Evolutionary conservation across 2,888 invertebrate genomes (phyloP), one percentile per base, ranked within the genome.

Genomic region (Zaprionus lineosus): DNA sequence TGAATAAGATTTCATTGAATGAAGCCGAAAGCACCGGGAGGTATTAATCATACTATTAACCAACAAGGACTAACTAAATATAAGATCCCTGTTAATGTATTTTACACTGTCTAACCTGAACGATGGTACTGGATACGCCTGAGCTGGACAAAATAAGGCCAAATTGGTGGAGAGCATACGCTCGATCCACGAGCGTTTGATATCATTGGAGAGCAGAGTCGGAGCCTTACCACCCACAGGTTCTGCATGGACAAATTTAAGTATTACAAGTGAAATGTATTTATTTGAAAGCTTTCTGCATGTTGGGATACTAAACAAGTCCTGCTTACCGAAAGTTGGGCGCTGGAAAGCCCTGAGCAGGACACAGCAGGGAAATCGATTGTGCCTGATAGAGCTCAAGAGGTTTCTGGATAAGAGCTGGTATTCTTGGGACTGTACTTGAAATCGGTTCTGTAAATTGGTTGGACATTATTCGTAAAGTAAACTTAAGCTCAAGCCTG

Each of bases 281-380:
- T n/a, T n/a, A n/a, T n/a, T n/a, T n/a, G n/a, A n/a, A n/a, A n/a
- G n/a, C n/a, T n/a, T n/a, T 53, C 70, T 64, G 55, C 71, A 62
- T 71, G 61, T 41, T 48, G 55, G 40, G 21, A n/a, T n/a, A n/a
- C n/a, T n/a, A 14, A 15, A 0, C 6, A 1, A 7, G 0, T 64
- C 62, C 51, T 62, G 65, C 75, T 84, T 79, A 95, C 94, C 94
- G 93, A 92, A 94, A 93, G 81, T 92, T 89, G 78, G 94, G 94
- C 82, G 94, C 93, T 64, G 95, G 95, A 90, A 92, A 95, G 39
- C 94, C 94, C 90, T 95, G 94, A 21, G 94, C 94, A 52, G 94
- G 94, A 89, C 95, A 95, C 76, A 94, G 90, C 72, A 95, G 89
- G 0, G 89, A 89, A 29, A 89, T 82, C 4, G 83, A 62, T 28